phyloP scores from a whole-genome alignment of 2,888 invertebrate species.

The Lagria hirta region DNA sequence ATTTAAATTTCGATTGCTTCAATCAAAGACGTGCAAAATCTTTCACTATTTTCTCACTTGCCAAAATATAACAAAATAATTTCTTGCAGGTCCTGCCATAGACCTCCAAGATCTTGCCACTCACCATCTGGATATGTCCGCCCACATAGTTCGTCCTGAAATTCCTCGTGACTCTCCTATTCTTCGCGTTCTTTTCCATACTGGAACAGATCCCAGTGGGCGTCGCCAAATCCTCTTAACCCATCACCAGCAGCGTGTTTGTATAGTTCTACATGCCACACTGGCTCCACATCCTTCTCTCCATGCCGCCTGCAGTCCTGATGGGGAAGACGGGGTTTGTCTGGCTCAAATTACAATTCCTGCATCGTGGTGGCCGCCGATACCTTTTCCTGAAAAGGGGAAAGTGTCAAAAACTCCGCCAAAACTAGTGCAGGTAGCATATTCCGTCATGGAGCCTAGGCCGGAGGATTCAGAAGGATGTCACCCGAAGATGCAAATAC shows the following conservation, averaged over 20 bases:
- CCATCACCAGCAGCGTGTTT: constrained; percentile 66
- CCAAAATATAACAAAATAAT: background rate
- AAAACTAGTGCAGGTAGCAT: constrained; percentile 76
- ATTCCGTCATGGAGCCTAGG: constrained; percentile 84
- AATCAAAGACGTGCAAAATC: background rate
- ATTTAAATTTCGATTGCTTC: background rate
- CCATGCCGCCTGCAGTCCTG: constrained; percentile 90
- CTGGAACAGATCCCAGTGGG: constrained; percentile 82
- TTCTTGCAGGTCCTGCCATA: constrained; percentile 47
- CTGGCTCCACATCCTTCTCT: constrained; percentile 62
- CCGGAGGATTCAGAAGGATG: constrained; percentile 67
- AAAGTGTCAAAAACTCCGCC: constrained; percentile 61
- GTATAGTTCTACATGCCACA: constrained; percentile 78
- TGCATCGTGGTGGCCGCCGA: constrained; percentile 86
- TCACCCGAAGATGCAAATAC: constrained; percentile 72
- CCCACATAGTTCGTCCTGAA: constrained; percentile 85
- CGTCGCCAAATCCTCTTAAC: constrained; percentile 65
- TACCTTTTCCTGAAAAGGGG: constrained; percentile 63
- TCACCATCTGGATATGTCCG: constrained; percentile 86
- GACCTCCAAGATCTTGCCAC: constrained; percentile 66
- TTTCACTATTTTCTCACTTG: background rate
- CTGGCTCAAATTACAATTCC: constrained; percentile 82
- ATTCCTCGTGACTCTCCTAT: constrained; percentile 88
- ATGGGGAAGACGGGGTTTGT: constrained; percentile 90
- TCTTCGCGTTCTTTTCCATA: constrained; percentile 90